These are phyloP conservation scores for Spialia ferax DNA, from an alignment of 2,888 invertebrate species.

Conservation along the genomic window DNA sequence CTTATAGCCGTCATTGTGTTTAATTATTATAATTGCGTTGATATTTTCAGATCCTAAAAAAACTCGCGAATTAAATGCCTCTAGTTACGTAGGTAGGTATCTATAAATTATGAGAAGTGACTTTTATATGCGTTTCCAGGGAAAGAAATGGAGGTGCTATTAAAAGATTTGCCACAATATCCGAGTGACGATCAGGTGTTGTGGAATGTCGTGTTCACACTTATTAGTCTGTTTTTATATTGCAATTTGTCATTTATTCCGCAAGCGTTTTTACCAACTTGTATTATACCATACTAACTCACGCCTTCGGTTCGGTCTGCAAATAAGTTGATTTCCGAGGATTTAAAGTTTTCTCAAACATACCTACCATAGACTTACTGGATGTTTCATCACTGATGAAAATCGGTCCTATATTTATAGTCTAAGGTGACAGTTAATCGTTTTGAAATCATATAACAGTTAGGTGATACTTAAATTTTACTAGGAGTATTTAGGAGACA, in stretches of 20 bases:
- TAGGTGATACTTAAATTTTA: no score
- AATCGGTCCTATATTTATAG: no score
- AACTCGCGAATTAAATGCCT: conserved; percentile 2
- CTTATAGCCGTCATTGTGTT: background rate
- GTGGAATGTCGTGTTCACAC: conserved; percentile 49
- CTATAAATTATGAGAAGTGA: conserved; percentile 16
- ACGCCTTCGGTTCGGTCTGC: conserved; percentile 39
- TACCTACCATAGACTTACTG: no score
- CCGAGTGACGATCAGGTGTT: conserved; percentile 31
- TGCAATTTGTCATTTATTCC: conserved; percentile 74
- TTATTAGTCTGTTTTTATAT: conserved; percentile 62
- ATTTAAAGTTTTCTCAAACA: background rate
- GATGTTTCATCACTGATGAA: no score
- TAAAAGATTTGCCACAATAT: conserved; percentile 15
- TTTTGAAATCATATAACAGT: no score
- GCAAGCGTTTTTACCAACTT: conserved; percentile 64
- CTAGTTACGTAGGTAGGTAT: no score
- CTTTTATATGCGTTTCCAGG: conserved; percentile 8
- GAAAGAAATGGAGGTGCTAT: conserved; percentile 11
- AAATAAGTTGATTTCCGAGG: background rate
- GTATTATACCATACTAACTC: conserved; percentile 72
- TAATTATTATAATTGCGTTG: conserved; percentile 8
- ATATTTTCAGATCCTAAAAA: conserved; percentile 5
- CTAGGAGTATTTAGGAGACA: no score
- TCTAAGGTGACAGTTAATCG: no score